Evolutionary conservation across 1,140 invertebrate genomes (phyloP), one percentile per base, ranked within the genome.

Genomic region (Penaeus indicus): DNA sequence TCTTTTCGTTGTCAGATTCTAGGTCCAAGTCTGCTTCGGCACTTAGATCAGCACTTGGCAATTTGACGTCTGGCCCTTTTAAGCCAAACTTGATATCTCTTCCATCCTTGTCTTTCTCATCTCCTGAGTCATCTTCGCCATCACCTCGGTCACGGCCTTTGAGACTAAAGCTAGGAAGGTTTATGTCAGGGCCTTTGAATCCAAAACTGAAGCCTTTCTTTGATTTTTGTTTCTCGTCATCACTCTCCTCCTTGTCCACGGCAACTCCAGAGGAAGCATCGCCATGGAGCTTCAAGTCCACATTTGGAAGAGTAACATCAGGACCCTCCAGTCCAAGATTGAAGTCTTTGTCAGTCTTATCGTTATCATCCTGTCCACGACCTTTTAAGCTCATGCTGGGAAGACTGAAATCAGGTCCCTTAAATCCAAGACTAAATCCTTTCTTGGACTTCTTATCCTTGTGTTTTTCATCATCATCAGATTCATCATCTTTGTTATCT

Each of bases 181-280:
- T 54, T 54, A 54, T 54, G 54, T 54, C 54, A 54, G 54, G 54
- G 5, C 54, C 54, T 54, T 54, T 54, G 54, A 54, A 54, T 16
- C 54, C 54, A 32, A 86, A 62, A 47, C 75, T 80, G 42, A 78
- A 80, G n/a, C 85, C 85, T 69, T 54, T 77, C 62, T 38, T 64
- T n/a, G 72, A 11, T n/a, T 79, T 64, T 64, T 42, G 8, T 22
- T 78, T 79, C 2, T 67, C 61, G 27, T 27, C 42, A 75, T 38
- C 18, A 27, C 25, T 75, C 1, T 75, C 72, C 7, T 75, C 72
- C 18, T 75, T 38, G 38, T 84, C 22, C 38, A 54, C 11, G 62
- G 54, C 54, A 1, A 13, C 54, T 54, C 54, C 54, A 54, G 54
- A 54, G 54, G 54, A 16, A 54, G 54, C 16, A 1, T 54, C 54